These are phyloP conservation scores for Cerceris rybyensis DNA, from an alignment of 2,888 invertebrate species.

Conservation along the genomic window DNA sequence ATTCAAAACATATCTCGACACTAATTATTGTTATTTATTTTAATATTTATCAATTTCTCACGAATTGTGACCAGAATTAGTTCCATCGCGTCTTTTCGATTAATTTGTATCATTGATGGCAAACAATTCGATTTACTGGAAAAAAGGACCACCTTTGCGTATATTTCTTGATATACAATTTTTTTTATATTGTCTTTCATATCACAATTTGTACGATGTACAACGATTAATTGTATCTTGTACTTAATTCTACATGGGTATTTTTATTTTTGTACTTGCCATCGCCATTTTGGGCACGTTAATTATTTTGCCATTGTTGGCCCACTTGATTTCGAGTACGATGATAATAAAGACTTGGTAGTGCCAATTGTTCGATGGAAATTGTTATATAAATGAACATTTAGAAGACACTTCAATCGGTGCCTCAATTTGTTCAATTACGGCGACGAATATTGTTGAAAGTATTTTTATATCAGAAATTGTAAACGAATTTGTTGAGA, in stretches of 20 bases:
- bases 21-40: conserved; percentile 46
- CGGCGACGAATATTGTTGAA: too few species aligned
- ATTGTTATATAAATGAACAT: background rate
- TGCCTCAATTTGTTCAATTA: background rate
- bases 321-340: background rate
- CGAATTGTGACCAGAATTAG: background rate
- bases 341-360: background rate
- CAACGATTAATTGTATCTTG: too few species aligned
- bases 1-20: conserved; percentile 1
- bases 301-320: too few species aligned
- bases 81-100: conserved; percentile 5
- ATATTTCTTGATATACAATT: too few species aligned
- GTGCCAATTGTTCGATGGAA: background rate
- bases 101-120: background rate
- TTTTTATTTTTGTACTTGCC: too few species aligned
- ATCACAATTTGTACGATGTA: too few species aligned
- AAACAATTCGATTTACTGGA: background rate
- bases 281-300: too few species aligned
- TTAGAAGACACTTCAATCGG: background rate
- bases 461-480: too few species aligned
- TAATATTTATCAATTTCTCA: conserved; percentile 40
- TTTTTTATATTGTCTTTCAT: too few species aligned
- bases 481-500: too few species aligned
- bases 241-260: too few species aligned
- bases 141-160: too few species aligned